Percentiles rank a stretch among this genome's conserved stretches.
These are phyloP conservation scores for Sciurus carolinensis DNA, from an alignment of 2,797 vertebrate species.

Conservation along the genomic window DNA sequence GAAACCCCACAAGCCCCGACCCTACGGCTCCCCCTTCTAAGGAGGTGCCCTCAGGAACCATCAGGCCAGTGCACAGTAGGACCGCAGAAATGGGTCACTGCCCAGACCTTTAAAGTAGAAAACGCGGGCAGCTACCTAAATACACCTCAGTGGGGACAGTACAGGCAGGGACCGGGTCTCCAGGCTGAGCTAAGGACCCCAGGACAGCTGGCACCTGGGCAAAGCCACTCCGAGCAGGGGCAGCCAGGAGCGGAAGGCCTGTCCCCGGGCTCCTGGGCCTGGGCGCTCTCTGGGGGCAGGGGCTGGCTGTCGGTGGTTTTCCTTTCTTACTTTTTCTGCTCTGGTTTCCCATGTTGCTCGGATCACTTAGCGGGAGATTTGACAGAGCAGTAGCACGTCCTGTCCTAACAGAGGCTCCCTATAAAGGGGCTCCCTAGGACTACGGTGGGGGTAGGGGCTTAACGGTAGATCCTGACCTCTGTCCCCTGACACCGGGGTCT, in stretches of 20 bases:
- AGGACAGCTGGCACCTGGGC: not conserved
- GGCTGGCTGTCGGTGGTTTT: rapidly evolving
- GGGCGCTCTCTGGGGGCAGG: not conserved
- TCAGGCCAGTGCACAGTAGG: too few species aligned
- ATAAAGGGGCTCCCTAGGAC: not conserved
- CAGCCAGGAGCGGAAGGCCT: too few species aligned
- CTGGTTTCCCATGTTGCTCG: not conserved
- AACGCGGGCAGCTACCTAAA: not conserved
- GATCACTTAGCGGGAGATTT: not conserved
- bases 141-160: rapidly evolving
- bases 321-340: not conserved
- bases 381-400: rapidly evolving
- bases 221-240: not conserved
- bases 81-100: not conserved
- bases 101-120: not conserved
- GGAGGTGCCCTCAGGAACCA: too few species aligned
- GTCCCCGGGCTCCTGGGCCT: rapidly evolving
- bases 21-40: not conserved
- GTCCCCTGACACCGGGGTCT: not conserved
- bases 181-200: not conserved
- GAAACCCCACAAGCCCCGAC: rapidly evolving
- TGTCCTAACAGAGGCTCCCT: not conserved
- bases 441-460: rapidly evolving
- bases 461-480: not conserved
- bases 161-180: too few species aligned